These are phyloP conservation scores for Acestrorhynchus altus DNA, from an alignment of 2,797 vertebrate genomes.

Conservation along the genomic window DNA sequence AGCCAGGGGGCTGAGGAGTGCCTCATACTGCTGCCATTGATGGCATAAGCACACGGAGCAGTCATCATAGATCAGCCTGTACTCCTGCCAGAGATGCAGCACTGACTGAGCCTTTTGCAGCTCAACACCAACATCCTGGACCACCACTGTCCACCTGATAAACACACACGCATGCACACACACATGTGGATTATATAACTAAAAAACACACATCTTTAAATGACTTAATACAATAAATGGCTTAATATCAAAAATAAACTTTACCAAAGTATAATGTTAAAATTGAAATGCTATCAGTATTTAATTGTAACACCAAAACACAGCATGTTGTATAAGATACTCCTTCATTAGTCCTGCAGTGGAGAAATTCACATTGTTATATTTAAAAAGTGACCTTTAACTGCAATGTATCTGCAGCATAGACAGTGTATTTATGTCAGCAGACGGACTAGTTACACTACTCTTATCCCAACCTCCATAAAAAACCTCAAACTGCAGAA, in stretches of 20 bases:
- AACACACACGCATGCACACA: conserved; percentile 13
- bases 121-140: conserved; percentile 75
- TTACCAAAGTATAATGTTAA: too few relatives aligned
- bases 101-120: conserved; percentile 61
- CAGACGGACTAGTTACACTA: not conserved
- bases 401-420: too few relatives aligned
- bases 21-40: conserved; percentile 73
- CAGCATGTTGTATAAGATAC: too few relatives aligned
- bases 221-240: too few relatives aligned
- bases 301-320: too few relatives aligned
- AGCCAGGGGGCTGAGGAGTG: conserved; percentile 63
- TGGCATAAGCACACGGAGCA: conserved; percentile 62
- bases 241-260: too few relatives aligned
- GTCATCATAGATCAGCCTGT: conserved; percentile 56
- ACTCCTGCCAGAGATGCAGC: conserved; percentile 81
- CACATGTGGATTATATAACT: too few relatives aligned
- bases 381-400: too few relatives aligned
- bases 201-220: too few relatives aligned
- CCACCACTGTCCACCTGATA: conserved; percentile 81
- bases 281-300: too few relatives aligned
- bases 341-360: too few relatives aligned
- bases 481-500: not conserved
- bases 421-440: not conserved
- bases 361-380: too few relatives aligned
- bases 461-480: not conserved